These are phyloP conservation scores for Nomada lathburiana DNA, from an alignment of 2,888 invertebrate genomes.

Conservation along the genomic window DNA sequence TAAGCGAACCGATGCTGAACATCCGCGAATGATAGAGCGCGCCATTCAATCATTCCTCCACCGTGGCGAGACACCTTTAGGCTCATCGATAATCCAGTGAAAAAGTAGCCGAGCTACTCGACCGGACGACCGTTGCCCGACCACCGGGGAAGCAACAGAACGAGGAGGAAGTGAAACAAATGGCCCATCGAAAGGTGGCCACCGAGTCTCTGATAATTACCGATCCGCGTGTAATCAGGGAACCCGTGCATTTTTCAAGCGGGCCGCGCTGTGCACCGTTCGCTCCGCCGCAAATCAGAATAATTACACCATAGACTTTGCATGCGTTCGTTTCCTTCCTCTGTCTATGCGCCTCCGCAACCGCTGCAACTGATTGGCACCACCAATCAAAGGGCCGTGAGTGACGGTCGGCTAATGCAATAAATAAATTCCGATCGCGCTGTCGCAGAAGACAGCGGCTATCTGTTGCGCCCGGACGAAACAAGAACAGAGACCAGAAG, in stretches of 20 bases:
- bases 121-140: neutral
- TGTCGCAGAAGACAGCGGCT: conserved; percentile 68
- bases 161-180: conserved; percentile 29
- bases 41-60: conserved; percentile 8
- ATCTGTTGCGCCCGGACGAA: conserved; percentile 56
- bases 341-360: conserved; percentile 27
- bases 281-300: conserved; percentile 44
- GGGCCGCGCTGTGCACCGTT: neutral
- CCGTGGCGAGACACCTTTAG: neutral
- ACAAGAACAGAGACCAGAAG: conserved; percentile 3
- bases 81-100: conserved; percentile 19
- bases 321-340: conserved; percentile 34
- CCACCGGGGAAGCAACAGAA: conserved; percentile 3
- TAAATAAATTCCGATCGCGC: conserved; percentile 79
- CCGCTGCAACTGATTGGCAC: conserved; percentile 70
- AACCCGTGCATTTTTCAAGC: conserved; percentile 25
- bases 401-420: conserved; percentile 80
- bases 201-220: conserved; percentile 42
- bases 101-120: conserved; percentile 5
- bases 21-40: conserved; percentile 6
- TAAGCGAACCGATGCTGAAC: neutral
- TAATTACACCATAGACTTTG: conserved; percentile 40
- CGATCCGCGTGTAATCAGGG: conserved; percentile 50
- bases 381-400: conserved; percentile 77
- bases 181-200: conserved; percentile 40